Base-by-base conservation (phyloP, 2,797 vertebrate species). In the Chrosomus eos region DNA sequence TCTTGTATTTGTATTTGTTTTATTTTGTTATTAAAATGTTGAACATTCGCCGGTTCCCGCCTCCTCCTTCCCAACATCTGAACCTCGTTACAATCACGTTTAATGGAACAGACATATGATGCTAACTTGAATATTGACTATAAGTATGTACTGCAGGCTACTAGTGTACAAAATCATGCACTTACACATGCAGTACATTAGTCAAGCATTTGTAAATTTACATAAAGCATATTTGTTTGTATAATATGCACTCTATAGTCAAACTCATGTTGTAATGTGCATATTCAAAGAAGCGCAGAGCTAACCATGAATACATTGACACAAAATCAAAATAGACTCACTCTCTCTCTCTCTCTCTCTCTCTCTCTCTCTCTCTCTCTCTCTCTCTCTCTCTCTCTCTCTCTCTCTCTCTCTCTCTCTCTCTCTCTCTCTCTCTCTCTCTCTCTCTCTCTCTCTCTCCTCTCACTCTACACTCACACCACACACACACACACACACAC, bases 401-500 rank as follows among this genome's bases (percentile, higher is more conserved):
- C 31, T 31, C 31, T 31, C 31, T 31, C 31, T 31, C 31, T 31
- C 31, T 31, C 31, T 31, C 31, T 31, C 31, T 31, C 31, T 31
- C 36, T 40, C 33, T 40, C 53, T 77, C 10, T 40, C 23, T 36
- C 51, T 19, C 31, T 31, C 31, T 31, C 31, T 31, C 31, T 31
- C 31, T 31, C 31, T 31, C 31, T 31, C 31, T 31, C 31, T 31
- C 31, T 31, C 31, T 31, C 31, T 31, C 31, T 31, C n/a, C n/a
- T n/a, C n/a, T n/a, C n/a, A n/a, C n/a, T n/a, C n/a, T n/a, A n/a
- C n/a, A n/a, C n/a, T n/a, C n/a, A n/a, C 31, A 31, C 1, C 45
- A 23, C 53, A 55, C 21, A 23, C 33, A 76, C 21, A 43, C 7
- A 28, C 18, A 64, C 58, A 81, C 90, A 79, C 43, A 43, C 16